Percentiles rank a stretch among this genome's conserved stretches.
phyloP scores from a whole-genome alignment of 35 echinoderm and acorn worm species.

The Anneissia japonica region DNA sequence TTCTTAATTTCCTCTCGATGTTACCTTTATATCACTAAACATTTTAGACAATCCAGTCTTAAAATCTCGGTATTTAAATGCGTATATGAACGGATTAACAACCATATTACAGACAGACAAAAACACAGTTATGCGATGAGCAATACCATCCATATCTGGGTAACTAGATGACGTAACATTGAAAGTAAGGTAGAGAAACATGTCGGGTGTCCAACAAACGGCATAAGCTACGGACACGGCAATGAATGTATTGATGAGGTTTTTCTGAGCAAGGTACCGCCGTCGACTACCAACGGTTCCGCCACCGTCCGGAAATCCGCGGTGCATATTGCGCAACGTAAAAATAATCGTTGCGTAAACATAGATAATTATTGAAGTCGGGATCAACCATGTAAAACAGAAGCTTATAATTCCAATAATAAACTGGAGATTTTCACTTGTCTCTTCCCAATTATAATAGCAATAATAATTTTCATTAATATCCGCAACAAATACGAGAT shows the following conservation, averaged over 20 bases:
- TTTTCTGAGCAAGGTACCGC: background rate
- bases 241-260: background rate
- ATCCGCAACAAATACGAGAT: background rate
- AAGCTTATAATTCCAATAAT: background rate
- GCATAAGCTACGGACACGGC: background rate
- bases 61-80: background rate
- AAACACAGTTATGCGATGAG: background rate
- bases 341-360: background rate
- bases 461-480: background rate
- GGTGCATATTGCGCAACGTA: background rate
- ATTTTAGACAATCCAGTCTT: background rate
- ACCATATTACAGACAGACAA: background rate
- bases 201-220: background rate
- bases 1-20: background rate
- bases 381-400: background rate
- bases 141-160: background rate
- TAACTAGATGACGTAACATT: background rate
- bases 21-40: background rate
- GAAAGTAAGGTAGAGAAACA: background rate
- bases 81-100: background rate
- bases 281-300: background rate
- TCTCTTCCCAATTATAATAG: background rate
- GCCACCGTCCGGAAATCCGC: background rate
- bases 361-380: background rate
- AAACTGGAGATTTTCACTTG: background rate